Evolutionary conservation across 2,888 invertebrate species (phyloP), one percentile per base, ranked within the genome.

Genomic region (Leucoma salicis): DNA sequence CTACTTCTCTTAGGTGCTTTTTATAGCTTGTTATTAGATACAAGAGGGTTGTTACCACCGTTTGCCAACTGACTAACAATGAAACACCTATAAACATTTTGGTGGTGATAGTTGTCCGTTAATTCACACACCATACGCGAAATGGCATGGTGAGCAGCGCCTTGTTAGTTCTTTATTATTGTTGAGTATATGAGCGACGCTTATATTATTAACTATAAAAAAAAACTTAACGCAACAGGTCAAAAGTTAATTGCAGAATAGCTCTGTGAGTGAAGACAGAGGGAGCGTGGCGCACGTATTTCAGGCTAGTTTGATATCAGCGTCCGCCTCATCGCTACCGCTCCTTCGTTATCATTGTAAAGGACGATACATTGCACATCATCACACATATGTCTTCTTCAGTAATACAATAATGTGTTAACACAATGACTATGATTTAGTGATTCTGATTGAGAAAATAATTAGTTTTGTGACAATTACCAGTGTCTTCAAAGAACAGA

Each of bases 271-370:
- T 63, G 65, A 78, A 82, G 76, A 73, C 78, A 74, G 80, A 78
- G 82, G 74, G 83, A 84, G 82, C 78, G 82, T 78, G 77, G 21
- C n/a, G 82, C 79, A 83, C 85, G 82, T 84, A 82, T 83, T 81
- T 82, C 87, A 76, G 79, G 76, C 83, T 88, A 89, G 88, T 89
- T 85, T 83, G 84, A 79, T 84, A 83, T 77, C 86, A 78, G 85
- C 83, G 60, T 64, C 67, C 84, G 86, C 78, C 82, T 82, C 84
- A 84, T 82, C 87, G 77, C 74, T 61, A 81, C 75, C 78, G 81
- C 67, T 69, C 59, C 64, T 59, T 56, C 66, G 75, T 63, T 60
- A 65, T 45, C 68, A 61, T 57, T 69, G 56, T 64, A 66, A 72
- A 66, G 55, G 61, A 70, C 74, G 76, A 77, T 56, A 62, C 61